Evolutionary conservation across 2,797 vertebrate genomes (phyloP).

Genomic region (Chiroxiphia lanceolata): DNA sequence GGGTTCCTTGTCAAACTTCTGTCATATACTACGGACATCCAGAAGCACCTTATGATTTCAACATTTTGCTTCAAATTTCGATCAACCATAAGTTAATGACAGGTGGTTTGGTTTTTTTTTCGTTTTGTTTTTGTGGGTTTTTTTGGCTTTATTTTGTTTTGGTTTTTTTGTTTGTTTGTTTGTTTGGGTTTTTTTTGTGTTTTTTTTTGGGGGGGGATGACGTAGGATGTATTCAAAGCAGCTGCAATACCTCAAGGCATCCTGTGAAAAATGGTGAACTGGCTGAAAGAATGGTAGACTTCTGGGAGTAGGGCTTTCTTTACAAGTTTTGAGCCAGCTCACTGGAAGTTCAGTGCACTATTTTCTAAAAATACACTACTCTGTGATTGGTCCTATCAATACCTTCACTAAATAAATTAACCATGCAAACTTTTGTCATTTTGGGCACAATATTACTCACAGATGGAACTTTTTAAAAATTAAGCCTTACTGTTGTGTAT

Average conservation of each 20-base stretch:
- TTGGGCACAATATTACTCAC: background rate
- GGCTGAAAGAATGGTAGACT: background rate
- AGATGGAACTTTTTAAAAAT: background rate
- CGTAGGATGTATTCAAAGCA: background rate
- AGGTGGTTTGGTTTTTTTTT: background rate
- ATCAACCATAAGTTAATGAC: constrained; percentile 16
- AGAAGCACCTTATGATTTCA: background rate
- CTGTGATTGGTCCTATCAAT: background rate
- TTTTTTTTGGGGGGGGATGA: background rate
- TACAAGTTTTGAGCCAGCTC: background rate
- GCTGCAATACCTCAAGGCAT: background rate
- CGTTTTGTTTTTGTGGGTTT: background rate
- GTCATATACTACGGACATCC: background rate
- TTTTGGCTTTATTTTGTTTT: background rate
- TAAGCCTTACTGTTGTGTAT: background rate
- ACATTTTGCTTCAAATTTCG: constrained; percentile 32
- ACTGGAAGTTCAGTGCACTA: background rate
- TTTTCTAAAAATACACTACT: background rate
- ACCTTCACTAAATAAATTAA: background rate
- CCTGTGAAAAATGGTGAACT: background rate
- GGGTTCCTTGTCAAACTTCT: constrained; percentile 12
- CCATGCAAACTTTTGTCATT: background rate
- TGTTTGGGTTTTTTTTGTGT: background rate
- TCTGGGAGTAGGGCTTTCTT: background rate
- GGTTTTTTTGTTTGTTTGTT: background rate